Evolutionary conservation across 2,113 vertebrate genomes (phyloP), one percentile per base, ranked within the genome.

Genomic region (Indicator indicator): DNA sequence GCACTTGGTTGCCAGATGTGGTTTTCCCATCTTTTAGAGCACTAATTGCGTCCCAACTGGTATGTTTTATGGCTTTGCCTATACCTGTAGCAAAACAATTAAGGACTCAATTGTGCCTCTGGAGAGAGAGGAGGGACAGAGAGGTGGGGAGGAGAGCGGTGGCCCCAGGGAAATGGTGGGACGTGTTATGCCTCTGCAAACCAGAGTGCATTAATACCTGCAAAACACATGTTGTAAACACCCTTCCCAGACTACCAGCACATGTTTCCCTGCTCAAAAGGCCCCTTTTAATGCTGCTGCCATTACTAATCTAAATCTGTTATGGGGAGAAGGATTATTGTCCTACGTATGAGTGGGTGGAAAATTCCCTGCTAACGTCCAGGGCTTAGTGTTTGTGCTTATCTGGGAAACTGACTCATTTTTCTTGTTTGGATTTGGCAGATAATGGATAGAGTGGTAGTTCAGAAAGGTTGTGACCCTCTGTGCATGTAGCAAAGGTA

Each of bases 11-110:
- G 79, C 95, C 95, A 97, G 94, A 95, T 96, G 92, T 95, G 76
- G 32, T 91, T 97, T 97, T 96, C 48, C 65, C 11, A 2, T 40
- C 78, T 94, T 83, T 94, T 81, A 40, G 65, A 95, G 64, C 16
- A 5, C 26, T 95, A 92, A 96, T 97, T 97, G 90, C 91, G 95
- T 91, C 94, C 94, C 93, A 97, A 74, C 90, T 94, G 94, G 87
- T 89, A 9, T 28, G 2, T 75, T 93, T 96, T 75, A 82, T 77
- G 92, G 82, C 65, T 92, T 94, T 83, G 54, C 52, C 65, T 46
- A 5, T 77, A 83, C 76, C 79, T 96, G 70, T 4, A 64, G 79
- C 73, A 38, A 9, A 88, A 74, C 87, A 90, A 79, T 96, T 65
- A 81, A 46, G 92, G 67, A 36, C 72, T 72, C 48, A 77, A 1